Base-by-base conservation (phyloP, 2,113 vertebrate genomes). In the Zosterops hypoxanthus region DNA sequence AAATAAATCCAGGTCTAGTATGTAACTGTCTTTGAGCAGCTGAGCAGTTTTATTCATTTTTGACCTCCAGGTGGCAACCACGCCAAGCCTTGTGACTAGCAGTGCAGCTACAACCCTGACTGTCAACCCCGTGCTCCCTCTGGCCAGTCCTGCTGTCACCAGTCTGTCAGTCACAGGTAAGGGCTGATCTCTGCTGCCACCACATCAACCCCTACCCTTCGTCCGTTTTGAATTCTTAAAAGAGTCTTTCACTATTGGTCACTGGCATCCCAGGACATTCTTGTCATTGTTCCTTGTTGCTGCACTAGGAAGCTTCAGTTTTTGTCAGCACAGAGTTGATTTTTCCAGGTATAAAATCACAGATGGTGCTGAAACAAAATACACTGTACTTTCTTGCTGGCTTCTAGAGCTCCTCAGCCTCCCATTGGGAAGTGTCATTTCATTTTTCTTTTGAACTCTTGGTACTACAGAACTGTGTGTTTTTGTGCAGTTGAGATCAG, bases 21-120 rank as follows among this genome's bases (percentile, higher is more conserved):
- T 57, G 39, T 23, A 11, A 36, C 14, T 80, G 31, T 47, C 47
- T 72, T 57, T 49, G 64, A 75, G 53, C 44, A 64, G 22, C 52
- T 96, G 46, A 92, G 53, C 89, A 93, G 82, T 20, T 94, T n/a
- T 94, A 49, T 93, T 95, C 71, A 14, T 57, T 87, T 97, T 73
- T 94, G 68, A 92, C 97, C 97, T 98, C 23, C 97, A 99, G 99
- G 99, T 99, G 98, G 98, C 99, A 96, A 99, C 99, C 98, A 99
- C 99, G n/a, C 98, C 99, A 85, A 99, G 99, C 98, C 99, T 99
- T 98, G 99, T 99, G 98, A 99, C 98, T 95, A 99, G 99, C 98
- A 99, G 98, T 96, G 98, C 99, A 88, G 98, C 99, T 92, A 99
- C 99, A 94, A 99, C 99, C 86, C 98, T 99, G 98, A 99, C 99